phyloP scores from a whole-genome alignment of 2,113 vertebrate genomes.

The Semicossyphus pulcher region DNA sequence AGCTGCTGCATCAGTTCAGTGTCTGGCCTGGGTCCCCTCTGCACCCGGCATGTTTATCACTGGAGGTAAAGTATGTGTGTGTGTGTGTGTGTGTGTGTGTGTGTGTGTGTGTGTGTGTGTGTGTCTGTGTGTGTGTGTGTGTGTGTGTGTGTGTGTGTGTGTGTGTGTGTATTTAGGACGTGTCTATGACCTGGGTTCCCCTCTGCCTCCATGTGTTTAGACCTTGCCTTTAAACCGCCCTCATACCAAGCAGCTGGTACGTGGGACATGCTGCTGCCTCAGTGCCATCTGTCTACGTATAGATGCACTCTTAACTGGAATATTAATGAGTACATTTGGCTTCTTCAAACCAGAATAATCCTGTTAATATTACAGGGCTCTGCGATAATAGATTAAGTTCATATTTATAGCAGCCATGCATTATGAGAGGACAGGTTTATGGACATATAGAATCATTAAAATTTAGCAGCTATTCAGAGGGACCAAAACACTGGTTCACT shows the following conservation, averaged over 20 bases:
- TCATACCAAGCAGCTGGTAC: slow-evolving; percentile 8
- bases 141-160: background rate
- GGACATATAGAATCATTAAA: no score
- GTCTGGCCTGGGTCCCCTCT: slow-evolving; percentile 95
- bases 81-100: no score
- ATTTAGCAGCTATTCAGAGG: no score
- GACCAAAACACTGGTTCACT: no score
- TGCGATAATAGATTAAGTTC: no score
- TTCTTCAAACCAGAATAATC: background rate
- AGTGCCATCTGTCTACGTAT: slow-evolving; percentile 7
- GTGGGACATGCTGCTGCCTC: background rate
- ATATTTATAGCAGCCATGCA: no score
- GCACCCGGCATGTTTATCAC: slow-evolving; percentile 99
- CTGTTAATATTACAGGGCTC: background rate
- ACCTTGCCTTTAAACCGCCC: background rate
- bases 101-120: slow-evolving; percentile 7
- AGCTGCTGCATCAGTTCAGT: slow-evolving; percentile 92
- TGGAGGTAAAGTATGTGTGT: slow-evolving; percentile 83
- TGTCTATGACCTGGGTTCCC: background rate
- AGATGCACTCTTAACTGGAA: slow-evolving; percentile 3
- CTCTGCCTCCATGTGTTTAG: background rate
- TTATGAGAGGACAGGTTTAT: no score
- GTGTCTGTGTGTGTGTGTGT: background rate
- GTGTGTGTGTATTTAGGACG: background rate
- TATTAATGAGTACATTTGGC: background rate